Evolutionary conservation across 2,797 vertebrate genomes (phyloP).

Genomic region (Lagorchestes hirsutus): DNA sequence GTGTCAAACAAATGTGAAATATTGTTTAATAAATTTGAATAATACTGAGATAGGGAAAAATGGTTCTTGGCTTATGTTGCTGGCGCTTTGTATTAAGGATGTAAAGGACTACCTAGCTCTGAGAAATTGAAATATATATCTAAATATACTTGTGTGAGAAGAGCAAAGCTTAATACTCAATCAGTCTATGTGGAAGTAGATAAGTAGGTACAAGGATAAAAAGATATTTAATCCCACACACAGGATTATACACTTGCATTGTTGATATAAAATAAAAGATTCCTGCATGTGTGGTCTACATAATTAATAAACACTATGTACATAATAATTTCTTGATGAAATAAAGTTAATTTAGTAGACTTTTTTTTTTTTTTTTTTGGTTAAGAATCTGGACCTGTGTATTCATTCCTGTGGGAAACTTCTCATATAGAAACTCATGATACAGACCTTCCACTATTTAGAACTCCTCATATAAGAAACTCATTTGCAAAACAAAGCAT

Average conservation of each 20-base stretch:
- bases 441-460: neutral
- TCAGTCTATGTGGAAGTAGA: constrained; percentile 22
- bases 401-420: neutral
- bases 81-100: constrained; percentile 86
- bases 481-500: neutral
- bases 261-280: constrained; percentile 14
- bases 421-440: neutral
- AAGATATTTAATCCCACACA: neutral
- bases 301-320: neutral
- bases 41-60: constrained; percentile 89
- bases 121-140: constrained; percentile 89
- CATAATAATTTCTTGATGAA: constrained; percentile 19
- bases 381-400: neutral
- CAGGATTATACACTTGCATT: constrained; percentile 4
- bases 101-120: constrained; percentile 85
- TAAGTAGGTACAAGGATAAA: neutral
- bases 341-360: constrained; percentile 37
- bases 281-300: neutral
- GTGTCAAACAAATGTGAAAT: constrained; percentile 95
- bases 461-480: neutral
- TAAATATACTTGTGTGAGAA: constrained; percentile 87
- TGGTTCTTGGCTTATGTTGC: constrained; percentile 87
- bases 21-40: constrained; percentile 96
- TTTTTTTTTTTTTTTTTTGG: constrained; percentile 10
- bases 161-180: constrained; percentile 81